Conservation (phyloP, 2,797 vertebrate genomes). For the Acipenser transmontanus region DNA sequence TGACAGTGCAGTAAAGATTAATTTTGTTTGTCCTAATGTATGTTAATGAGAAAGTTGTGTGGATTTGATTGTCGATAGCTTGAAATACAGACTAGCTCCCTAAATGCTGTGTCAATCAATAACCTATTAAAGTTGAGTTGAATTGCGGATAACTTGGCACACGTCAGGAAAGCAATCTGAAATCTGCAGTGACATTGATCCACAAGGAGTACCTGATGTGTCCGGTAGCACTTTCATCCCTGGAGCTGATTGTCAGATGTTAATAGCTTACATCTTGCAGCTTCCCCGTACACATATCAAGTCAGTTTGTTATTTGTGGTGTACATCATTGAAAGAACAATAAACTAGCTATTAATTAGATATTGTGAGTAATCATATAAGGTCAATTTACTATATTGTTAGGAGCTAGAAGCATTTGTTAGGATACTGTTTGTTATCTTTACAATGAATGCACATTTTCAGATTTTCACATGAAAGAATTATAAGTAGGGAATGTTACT, state of each 20-base stretch:
- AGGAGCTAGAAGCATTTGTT: too few species aligned
- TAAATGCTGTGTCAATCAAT: slow-evolving; percentile 71
- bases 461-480: too few species aligned
- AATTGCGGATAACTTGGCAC: slow-evolving; percentile 71
- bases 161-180: slow-evolving; percentile 73
- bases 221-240: slow-evolving; percentile 65
- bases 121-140: slow-evolving; percentile 78
- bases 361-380: too few species aligned
- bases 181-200: slow-evolving; percentile 80
- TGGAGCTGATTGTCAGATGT: slow-evolving; percentile 46
- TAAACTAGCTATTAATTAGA: too few species aligned
- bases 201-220: slow-evolving; percentile 67
- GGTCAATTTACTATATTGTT: too few species aligned
- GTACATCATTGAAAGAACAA: slow-evolving; percentile 22
- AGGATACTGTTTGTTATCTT: too few species aligned
- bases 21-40: slow-evolving; percentile 65
- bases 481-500: too few species aligned
- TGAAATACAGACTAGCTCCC: slow-evolving; percentile 67
- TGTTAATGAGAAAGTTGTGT: slow-evolving; percentile 71
- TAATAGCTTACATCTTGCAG: slow-evolving; percentile 52
- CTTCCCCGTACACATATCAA: slow-evolving; percentile 46
- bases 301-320: slow-evolving; percentile 51
- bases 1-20: slow-evolving; percentile 52
- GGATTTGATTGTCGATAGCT: slow-evolving; percentile 68
- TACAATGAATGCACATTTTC: too few species aligned